Percentiles rank a stretch among this genome's conserved stretches.
phyloP scores from a whole-genome alignment of 2,797 vertebrate genomes.

The Pangasius larnaudii region DNA sequence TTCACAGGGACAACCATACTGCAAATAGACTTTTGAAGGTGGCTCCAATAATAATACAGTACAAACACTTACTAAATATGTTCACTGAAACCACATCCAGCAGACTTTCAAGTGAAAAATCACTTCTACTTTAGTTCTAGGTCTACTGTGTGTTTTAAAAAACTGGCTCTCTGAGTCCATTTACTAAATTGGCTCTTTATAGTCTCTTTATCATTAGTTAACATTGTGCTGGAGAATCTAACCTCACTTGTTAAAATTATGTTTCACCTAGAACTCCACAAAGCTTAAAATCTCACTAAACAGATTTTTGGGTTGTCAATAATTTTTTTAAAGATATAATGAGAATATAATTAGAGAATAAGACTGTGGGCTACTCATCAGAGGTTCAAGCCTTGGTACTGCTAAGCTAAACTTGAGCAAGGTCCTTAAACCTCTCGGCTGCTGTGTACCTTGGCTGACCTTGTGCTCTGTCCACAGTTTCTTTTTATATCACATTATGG shows the following conservation, averaged over 20 bases:
- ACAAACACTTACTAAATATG: conserved; percentile 5
- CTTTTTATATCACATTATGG: not conserved
- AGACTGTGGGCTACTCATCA: not conserved
- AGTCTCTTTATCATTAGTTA: not conserved
- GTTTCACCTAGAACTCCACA: not conserved
- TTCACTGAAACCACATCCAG: not conserved
- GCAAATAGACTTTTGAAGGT: not conserved
- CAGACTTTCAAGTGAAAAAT: not conserved
- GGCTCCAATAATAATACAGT: not conserved
- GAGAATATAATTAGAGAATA: not conserved
- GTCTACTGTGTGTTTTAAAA: not conserved
- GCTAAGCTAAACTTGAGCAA: not conserved
- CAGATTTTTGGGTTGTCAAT: not conserved
- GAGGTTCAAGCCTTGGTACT: not conserved
- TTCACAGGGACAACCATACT: not conserved
- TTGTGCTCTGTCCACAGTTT: not conserved
- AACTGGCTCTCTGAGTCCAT: conserved; percentile 8
- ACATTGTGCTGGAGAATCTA: not conserved
- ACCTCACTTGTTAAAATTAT: not conserved
- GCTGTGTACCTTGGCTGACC: not conserved
- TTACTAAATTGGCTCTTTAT: conserved; percentile 5
- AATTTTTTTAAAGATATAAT: not conserved
- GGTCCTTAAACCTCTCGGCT: not conserved
- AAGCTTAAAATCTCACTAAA: not conserved
- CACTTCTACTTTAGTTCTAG: not conserved